Evolutionary conservation across 37 sponge, comb jelly and placozoan species (phyloP).

Genomic region (Chondrosia reniformis): DNA sequence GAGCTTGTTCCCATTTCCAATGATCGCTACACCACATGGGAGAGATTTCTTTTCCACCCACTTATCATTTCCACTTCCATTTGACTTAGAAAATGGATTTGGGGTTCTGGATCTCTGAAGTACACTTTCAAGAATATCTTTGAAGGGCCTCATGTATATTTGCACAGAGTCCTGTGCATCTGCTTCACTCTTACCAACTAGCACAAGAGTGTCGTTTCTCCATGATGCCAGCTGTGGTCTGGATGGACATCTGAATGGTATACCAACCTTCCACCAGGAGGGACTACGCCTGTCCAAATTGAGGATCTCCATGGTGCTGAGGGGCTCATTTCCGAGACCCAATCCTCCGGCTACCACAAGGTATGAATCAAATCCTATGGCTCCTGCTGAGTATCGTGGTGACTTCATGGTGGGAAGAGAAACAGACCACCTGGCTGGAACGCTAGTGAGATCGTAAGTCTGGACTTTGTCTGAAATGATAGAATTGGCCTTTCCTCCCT

Average conservation of each 20-base stretch:
- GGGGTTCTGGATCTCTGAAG: background rate
- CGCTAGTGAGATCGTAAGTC: background rate
- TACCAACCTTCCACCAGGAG: background rate
- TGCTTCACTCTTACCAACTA: background rate
- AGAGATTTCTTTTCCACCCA: background rate
- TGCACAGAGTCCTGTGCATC: background rate
- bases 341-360: constrained; percentile 14
- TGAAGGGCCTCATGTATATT: background rate
- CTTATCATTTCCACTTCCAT: background rate
- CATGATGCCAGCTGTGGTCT: background rate
- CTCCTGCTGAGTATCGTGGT: constrained; percentile 5
- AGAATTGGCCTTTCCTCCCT: background rate
- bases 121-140: background rate
- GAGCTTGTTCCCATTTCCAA: background rate
- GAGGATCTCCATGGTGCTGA: constrained; percentile 14
- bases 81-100: too few species aligned
- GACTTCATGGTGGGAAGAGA: background rate
- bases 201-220: background rate
- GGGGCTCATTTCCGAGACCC: background rate
- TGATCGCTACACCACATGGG: background rate
- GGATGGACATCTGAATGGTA: background rate
- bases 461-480: constrained; percentile 17
- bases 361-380: background rate
- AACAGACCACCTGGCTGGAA: background rate
- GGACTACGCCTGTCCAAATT: background rate